phyloP scores from a whole-genome alignment of 2,113 vertebrate genomes.

The Himantopus leucocephalus region DNA sequence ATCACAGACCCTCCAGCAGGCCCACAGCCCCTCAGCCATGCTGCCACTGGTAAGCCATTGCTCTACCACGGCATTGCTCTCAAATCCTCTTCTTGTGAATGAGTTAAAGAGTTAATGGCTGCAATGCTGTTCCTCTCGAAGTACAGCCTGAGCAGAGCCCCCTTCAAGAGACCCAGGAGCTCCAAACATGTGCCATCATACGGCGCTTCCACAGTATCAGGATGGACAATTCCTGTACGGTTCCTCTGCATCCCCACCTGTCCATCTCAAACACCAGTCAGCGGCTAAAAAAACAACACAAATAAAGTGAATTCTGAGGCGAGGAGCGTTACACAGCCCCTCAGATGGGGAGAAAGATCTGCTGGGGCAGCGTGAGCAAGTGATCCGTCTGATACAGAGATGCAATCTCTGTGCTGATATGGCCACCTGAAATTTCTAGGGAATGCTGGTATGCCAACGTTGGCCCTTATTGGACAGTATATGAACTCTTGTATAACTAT shows the following conservation, averaged over 20 bases:
- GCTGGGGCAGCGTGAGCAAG: not conserved
- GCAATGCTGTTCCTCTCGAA: not conserved
- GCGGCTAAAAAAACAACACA: not conserved
- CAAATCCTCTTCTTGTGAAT: not conserved
- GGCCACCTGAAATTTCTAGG: not conserved
- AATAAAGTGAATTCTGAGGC: not conserved
- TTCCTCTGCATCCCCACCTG: not conserved
- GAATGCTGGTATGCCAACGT: rapidly evolving
- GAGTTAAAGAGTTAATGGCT: not conserved
- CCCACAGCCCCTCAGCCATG: not conserved
- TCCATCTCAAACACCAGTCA: not conserved
- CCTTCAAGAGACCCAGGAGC: not conserved
- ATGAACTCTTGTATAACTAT: rapidly evolving
- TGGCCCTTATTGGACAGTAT: not conserved
- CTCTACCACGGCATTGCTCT: not conserved
- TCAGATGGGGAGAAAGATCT: not conserved
- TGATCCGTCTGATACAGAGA: not conserved
- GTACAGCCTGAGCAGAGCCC: rapidly evolving
- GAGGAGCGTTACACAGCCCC: rapidly evolving
- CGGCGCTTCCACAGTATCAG: not conserved
- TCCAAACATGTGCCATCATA: rapidly evolving
- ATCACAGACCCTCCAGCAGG: not conserved
- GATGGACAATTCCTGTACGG: not conserved
- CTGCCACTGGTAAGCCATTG: not conserved
- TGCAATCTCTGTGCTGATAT: not conserved